Percentiles rank a stretch among this genome's conserved stretches.
phyloP scores from a whole-genome alignment of 35 echinoderm and acorn worm genomes.

The Holothuria glaberrima region DNA sequence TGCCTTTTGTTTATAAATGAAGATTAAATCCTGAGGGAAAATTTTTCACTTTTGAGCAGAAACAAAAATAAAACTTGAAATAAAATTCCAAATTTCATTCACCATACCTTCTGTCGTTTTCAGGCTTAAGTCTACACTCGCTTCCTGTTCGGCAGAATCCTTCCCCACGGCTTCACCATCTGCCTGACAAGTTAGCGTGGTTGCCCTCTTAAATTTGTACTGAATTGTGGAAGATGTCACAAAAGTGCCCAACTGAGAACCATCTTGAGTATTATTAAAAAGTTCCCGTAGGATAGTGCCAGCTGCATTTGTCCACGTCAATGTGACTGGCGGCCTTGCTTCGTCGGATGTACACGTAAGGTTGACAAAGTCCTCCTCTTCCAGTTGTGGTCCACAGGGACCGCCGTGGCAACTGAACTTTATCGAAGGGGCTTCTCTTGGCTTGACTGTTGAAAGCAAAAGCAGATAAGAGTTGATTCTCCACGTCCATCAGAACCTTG shows the following conservation, averaged over 20 bases:
- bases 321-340: not conserved
- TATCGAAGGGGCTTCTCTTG: not conserved
- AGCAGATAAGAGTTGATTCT: not conserved
- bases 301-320: not conserved
- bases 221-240: conserved; percentile 14
- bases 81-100: not conserved
- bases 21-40: no score
- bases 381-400: not conserved
- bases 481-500: no score
- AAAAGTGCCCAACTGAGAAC: not conserved
- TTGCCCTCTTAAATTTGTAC: not conserved
- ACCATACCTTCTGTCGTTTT: conserved; percentile 6
- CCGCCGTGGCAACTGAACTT: not conserved
- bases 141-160: not conserved
- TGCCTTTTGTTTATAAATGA: no score
- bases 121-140: not conserved
- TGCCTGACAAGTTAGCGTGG: conserved; percentile 22
- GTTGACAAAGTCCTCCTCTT: conserved; percentile 18
- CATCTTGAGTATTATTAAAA: not conserved
- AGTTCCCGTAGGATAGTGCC: not conserved
- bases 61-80: no score
- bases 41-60: no score
- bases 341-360: conserved; percentile 1
- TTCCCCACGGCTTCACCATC: not conserved
- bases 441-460: not conserved